These are phyloP conservation scores for Acronicta leporina DNA, from an alignment of 2,888 invertebrate genomes.

Conservation along the genomic window DNA sequence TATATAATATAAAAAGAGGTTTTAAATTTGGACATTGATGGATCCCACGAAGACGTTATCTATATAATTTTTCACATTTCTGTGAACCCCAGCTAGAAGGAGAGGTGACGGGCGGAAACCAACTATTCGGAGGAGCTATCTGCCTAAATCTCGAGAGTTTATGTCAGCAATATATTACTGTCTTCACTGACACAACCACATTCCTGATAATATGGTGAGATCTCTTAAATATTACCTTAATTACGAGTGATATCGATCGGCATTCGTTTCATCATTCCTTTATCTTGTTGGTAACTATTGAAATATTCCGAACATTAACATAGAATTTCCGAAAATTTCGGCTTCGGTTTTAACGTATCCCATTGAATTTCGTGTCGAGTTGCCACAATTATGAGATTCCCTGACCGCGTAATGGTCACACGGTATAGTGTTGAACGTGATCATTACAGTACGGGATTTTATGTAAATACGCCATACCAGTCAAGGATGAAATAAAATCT, in stretches of 20 bases:
- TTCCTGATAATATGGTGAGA: constrained; percentile 81
- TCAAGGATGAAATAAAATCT: neutral
- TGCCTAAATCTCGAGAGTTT: constrained; percentile 82
- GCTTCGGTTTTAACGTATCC: constrained; percentile 36
- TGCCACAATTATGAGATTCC: constrained; percentile 39
- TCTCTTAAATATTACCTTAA: constrained; percentile 85
- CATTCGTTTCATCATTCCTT: constrained; percentile 76
- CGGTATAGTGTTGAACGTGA: constrained; percentile 33
- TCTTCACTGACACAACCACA: constrained; percentile 77
- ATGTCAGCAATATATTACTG: constrained; percentile 86
- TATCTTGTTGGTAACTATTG: constrained; percentile 65
- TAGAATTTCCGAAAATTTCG: constrained; percentile 49
- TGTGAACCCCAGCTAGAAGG: constrained; percentile 72
- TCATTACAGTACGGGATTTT: constrained; percentile 26
- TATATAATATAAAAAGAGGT: constrained; percentile 41
- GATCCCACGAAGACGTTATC: constrained; percentile 77
- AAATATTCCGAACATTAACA: constrained; percentile 63
- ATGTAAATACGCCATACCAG: constrained; percentile 1
- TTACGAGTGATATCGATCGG: constrained; percentile 83
- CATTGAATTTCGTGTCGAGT: constrained; percentile 39
- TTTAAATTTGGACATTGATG: constrained; percentile 77
- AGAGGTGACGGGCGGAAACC: constrained; percentile 78
- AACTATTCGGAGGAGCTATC: constrained; percentile 83
- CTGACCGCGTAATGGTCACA: constrained; percentile 38
- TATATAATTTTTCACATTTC: constrained; percentile 82